phyloP scores from a whole-genome alignment of 2,797 vertebrate species.

The Craterocephalus amniculus region DNA sequence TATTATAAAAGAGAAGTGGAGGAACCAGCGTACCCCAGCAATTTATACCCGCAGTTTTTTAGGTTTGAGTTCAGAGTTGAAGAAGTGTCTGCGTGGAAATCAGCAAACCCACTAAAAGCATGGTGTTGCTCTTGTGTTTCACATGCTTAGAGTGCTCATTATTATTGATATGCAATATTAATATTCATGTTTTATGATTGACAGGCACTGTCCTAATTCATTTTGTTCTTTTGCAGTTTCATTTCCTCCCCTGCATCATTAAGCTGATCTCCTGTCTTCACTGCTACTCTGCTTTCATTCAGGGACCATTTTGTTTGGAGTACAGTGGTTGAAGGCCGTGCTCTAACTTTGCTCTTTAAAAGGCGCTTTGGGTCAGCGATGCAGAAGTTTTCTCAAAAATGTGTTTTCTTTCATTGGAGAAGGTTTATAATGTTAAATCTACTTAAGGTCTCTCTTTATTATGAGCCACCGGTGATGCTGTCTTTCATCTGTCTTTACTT shows the following conservation, averaged over 20 bases:
- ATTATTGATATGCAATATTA: conserved; percentile 30
- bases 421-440: not conserved
- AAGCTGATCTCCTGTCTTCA: not conserved
- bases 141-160: not conserved
- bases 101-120: not conserved
- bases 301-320: not conserved
- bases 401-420: not conserved
- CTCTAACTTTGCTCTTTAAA: too few species aligned
- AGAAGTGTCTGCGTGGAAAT: not conserved
- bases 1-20: not conserved
- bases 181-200: conserved; percentile 32
- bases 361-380: too few species aligned
- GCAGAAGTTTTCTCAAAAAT: too few species aligned
- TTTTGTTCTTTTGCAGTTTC: conserved; percentile 1
- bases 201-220: conserved; percentile 17
- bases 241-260: conserved; percentile 26
- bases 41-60: not conserved
- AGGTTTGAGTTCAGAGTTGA: not conserved
- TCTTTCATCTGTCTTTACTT: not conserved
- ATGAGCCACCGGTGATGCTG: not conserved
- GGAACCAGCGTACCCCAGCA: not conserved
- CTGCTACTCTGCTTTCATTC: not conserved
- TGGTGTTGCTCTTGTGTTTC: not conserved
- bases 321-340: not conserved
- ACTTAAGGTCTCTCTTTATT: not conserved